Base-by-base conservation (phyloP, 2,888 invertebrate species). In the Tupiocoris notatus region DNA sequence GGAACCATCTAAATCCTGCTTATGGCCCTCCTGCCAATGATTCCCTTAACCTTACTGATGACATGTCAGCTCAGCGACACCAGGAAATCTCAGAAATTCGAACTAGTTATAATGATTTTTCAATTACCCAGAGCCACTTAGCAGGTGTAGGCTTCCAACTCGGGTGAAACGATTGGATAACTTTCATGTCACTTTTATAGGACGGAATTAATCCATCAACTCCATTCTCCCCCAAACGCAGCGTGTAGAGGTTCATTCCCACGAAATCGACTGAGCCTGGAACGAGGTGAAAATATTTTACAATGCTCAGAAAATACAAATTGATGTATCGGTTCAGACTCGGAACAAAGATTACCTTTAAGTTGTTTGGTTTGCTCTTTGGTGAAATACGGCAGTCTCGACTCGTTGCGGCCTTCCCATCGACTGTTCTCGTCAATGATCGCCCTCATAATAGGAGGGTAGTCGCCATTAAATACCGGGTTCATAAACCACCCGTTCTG, bases 331-430 rank as follows among this genome's bases (percentile, higher is more conserved):
- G n/a, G n/a, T n/a, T n/a, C n/a, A n/a, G n/a, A n/a, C n/a, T n/a
- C n/a, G n/a, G n/a, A n/a, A n/a, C n/a, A n/a, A n/a, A 39, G 6
- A n/a, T 56, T 77, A 81, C 81, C 81, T 79, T 81, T 82, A 21
- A 92, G 87, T 73, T 85, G 84, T 9, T 84, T 82, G 7, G 90
- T 85, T 84, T 92, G 91, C 21, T 88, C 85, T 12, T 79, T 58
- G 0, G 84, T 83, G 66, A 88, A 85, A 57, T 78, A 75, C 0
- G 87, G 88, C 22, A 88, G 81, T 76, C 86, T 82, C 0, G 87
- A 87, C 58, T 79, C 79, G 0, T 80, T 64, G 66, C 83, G 84
- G 3, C 86, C 86, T 81, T 88, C 85, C 1, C 80, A 67, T 23
- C 78, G 78, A 79, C 88, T 87, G 63, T 84, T 84, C 0, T 81